phyloP scores from a whole-genome alignment of 2,888 invertebrate genomes.

The Cheilosia grossa region DNA sequence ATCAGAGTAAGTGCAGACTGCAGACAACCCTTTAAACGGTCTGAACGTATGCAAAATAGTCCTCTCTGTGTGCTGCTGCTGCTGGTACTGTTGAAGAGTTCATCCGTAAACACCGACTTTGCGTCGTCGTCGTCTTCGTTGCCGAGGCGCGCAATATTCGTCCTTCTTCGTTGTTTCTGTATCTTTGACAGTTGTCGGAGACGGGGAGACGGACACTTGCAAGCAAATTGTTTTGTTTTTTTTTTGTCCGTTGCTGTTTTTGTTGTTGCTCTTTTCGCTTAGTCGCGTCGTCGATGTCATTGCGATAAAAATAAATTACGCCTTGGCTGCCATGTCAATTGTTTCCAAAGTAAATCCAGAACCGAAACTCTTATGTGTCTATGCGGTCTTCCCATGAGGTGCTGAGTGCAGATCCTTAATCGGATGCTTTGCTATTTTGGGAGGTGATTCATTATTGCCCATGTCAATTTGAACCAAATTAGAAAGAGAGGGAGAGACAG shows the following conservation, averaged over 20 bases:
- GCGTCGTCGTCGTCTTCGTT: slow-evolving; percentile 34
- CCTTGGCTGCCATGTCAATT: slow-evolving; percentile 75
- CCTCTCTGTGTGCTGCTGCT: slow-evolving; percentile 36
- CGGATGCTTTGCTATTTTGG: slow-evolving; percentile 16
- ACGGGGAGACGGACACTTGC: slow-evolving; percentile 65
- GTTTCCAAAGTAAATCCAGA: slow-evolving; percentile 60
- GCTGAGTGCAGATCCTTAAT: slow-evolving; percentile 26
- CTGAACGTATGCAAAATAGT: slow-evolving; percentile 72
- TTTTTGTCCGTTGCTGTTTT: background rate
- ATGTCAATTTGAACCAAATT: slow-evolving; percentile 51
- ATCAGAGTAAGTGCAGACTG: slow-evolving; percentile 65
- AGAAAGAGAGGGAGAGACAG: slow-evolving; percentile 15
- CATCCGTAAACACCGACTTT: slow-evolving; percentile 72
- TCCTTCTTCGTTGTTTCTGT: slow-evolving; percentile 66
- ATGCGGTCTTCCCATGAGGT: slow-evolving; percentile 61
- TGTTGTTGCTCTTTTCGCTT: background rate
- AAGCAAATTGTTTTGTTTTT: slow-evolving; percentile 52
- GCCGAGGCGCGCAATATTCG: slow-evolving; percentile 36
- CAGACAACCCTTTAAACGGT: slow-evolving; percentile 63
- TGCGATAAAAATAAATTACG: slow-evolving; percentile 76
- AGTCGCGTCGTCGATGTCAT: slow-evolving; percentile 72
- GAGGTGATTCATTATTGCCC: slow-evolving; percentile 65
- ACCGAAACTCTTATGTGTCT: slow-evolving; percentile 25
- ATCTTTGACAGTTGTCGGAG: slow-evolving; percentile 71
- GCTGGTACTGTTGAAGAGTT: slow-evolving; percentile 70